Percentiles rank a stretch among this genome's conserved stretches.
Conservation (phyloP, 2,113 vertebrate genomes). For the Catharus fuscescens region DNA sequence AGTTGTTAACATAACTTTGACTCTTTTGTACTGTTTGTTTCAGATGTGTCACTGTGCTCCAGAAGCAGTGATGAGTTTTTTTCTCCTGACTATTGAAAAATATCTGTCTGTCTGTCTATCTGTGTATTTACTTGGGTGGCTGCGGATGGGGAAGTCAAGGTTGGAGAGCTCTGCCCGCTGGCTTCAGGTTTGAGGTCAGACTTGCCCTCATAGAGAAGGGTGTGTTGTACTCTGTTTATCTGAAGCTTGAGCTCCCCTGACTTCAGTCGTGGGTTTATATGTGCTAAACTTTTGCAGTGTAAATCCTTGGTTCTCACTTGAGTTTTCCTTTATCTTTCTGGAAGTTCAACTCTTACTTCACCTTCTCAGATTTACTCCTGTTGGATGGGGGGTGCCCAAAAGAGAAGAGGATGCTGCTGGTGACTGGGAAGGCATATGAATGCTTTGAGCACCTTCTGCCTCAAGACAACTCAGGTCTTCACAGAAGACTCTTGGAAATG, state of each 20-base stretch:
- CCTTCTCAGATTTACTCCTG: neutral
- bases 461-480: neutral
- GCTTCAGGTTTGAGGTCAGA: neutral
- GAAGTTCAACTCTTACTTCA: neutral
- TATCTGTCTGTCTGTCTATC: neutral
- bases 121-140: neutral
- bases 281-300: neutral
- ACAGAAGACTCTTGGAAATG: neutral
- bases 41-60: accelerated
- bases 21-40: neutral
- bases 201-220: accelerated
- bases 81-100: neutral
- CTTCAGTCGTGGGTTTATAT: neutral
- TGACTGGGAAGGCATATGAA: neutral
- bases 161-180: neutral
- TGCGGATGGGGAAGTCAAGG: neutral
- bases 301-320: neutral
- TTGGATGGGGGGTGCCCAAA: neutral
- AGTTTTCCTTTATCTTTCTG: neutral
- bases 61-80: neutral
- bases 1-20: neutral
- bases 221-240: neutral
- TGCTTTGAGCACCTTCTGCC: neutral
- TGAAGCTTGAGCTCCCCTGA: neutral
- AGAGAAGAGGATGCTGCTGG: neutral